These are phyloP conservation scores for Ormia ochracea DNA, from an alignment of 2,888 invertebrate species.

Conservation along the genomic window DNA sequence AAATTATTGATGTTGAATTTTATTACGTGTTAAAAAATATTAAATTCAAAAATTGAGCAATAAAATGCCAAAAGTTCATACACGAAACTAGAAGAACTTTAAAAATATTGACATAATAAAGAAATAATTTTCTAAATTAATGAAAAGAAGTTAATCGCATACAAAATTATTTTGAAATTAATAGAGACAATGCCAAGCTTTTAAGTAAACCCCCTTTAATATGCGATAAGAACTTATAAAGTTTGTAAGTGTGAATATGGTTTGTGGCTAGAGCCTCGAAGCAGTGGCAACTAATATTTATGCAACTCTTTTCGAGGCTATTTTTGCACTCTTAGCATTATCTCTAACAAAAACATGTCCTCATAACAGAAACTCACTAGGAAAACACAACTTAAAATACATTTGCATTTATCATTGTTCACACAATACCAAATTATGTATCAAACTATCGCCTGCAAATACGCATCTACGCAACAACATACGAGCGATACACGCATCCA, in stretches of 20 bases:
- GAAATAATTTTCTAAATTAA: too few relatives aligned
- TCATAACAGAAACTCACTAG: neutral
- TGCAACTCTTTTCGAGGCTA: neutral
- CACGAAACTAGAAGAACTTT: too few relatives aligned
- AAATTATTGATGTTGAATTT: too few relatives aligned
- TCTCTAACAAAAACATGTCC: neutral
- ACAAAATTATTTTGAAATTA: too few relatives aligned
- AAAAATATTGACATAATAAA: too few relatives aligned
- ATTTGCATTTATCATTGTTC: slow-evolving; percentile 57
- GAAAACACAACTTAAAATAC: slow-evolving; percentile 14
- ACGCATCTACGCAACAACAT: neutral
- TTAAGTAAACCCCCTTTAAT: too few relatives aligned
- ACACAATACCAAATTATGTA: slow-evolving; percentile 37
- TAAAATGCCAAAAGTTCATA: too few relatives aligned
- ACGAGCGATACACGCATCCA: neutral
- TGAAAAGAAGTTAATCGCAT: too few relatives aligned
- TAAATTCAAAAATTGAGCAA: too few relatives aligned
- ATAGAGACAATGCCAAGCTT: too few relatives aligned
- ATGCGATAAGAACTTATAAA: neutral
- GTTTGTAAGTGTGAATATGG: neutral
- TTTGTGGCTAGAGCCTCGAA: neutral
- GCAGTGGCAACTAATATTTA: neutral
- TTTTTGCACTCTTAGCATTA: slow-evolving; percentile 1
- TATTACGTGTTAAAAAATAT: too few relatives aligned
- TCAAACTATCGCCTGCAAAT: neutral